Evolutionary conservation across 2,797 vertebrate species (phyloP).

Genomic region (Scolopax bukidnonensis): DNA sequence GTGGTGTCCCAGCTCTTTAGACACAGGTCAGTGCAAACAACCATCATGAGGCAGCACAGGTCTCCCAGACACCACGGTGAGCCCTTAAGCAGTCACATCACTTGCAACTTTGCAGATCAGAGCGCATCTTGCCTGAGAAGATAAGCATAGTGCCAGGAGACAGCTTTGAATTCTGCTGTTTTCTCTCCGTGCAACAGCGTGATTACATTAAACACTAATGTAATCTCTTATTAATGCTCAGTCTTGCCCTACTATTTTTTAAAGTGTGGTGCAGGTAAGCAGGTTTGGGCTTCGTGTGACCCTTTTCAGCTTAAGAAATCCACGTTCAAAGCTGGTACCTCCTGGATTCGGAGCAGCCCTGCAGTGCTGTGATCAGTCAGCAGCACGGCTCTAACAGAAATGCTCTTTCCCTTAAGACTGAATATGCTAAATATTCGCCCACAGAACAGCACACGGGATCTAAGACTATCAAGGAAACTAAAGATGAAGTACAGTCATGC

Average conservation of each 20-base stretch:
- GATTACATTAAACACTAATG: background rate
- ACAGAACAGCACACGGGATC: background rate
- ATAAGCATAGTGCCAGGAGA: background rate
- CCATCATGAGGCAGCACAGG: accelerated
- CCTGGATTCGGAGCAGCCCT: background rate
- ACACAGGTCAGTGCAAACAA: accelerated
- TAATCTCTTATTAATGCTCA: background rate
- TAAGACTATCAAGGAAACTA: background rate
- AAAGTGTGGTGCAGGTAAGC: background rate
- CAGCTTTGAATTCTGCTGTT: background rate
- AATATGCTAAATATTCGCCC: background rate
- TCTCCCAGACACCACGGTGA: accelerated
- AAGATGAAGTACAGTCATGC: background rate
- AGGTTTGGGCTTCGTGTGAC: background rate
- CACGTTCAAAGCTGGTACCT: background rate
- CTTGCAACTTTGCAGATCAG: background rate
- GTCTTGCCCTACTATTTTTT: background rate
- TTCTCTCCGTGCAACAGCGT: background rate
- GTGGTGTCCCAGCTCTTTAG: background rate
- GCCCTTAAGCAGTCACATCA: background rate
- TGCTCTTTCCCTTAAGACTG: background rate
- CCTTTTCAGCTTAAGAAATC: background rate
- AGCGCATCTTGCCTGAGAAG: background rate
- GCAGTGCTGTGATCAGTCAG: background rate
- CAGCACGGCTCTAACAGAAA: background rate